A percentile compares a stretch with the other conserved stretches of the same genome.
Conservation (phyloP, 2,888 invertebrate genomes). For the Stenodema calcarata region DNA sequence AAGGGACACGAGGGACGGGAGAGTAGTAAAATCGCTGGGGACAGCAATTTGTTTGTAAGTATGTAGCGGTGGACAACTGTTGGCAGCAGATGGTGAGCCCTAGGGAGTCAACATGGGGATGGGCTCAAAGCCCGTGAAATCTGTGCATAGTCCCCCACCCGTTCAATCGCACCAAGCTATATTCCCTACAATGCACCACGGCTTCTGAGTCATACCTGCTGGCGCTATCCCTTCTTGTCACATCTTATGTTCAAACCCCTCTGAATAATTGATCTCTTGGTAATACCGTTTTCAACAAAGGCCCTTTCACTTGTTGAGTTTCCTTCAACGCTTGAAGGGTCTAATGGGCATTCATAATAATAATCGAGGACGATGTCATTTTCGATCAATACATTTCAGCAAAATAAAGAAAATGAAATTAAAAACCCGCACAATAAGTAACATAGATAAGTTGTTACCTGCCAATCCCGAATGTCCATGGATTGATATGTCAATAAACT, state of each 20-base stretch:
- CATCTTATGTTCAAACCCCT: neutral
- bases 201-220: slow-evolving; percentile 23
- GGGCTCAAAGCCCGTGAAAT: slow-evolving; percentile 44
- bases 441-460: no score
- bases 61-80: slow-evolving; percentile 45
- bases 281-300: neutral
- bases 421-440: no score
- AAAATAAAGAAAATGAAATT: no score
- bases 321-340: neutral
- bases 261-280: slow-evolving; percentile 32
- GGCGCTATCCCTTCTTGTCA: neutral
- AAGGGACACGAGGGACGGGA: neutral
- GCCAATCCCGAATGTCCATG: no score
- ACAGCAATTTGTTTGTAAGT: slow-evolving; percentile 47
- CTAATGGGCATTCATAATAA: neutral
- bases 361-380: no score
- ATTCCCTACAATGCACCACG: neutral
- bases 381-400: no score
- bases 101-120: slow-evolving; percentile 3
- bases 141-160: slow-evolving; percentile 23
- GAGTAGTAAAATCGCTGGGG: slow-evolving; percentile 41
- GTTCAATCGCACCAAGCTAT: neutral
- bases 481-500: no score
- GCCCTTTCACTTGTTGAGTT: slow-evolving; percentile 34
- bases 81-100: slow-evolving; percentile 42